Evolutionary conservation across 2,888 invertebrate genomes (phyloP).

Genomic region (Amiota communis): DNA sequence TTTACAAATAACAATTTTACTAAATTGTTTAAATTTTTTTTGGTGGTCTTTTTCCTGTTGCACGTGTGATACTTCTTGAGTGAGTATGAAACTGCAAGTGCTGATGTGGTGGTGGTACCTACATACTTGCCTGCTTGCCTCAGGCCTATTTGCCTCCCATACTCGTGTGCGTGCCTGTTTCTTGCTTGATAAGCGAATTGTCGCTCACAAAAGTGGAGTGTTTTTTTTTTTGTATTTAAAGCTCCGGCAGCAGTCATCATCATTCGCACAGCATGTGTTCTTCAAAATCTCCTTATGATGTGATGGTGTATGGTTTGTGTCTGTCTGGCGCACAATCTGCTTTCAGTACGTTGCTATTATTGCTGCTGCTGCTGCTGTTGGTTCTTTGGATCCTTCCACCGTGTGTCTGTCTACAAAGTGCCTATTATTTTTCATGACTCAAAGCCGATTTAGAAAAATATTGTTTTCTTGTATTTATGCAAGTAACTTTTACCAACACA

Average conservation of each 20-base stretch:
- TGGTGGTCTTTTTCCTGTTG: conserved; percentile 12
- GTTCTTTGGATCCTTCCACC: conserved; percentile 30
- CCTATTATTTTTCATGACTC: conserved; percentile 71
- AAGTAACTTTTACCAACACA: not conserved
- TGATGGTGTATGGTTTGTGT: conserved; percentile 53
- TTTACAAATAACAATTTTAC: not conserved
- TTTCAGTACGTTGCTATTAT: conserved; percentile 51
- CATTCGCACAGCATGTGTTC: conserved; percentile 71
- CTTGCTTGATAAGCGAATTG: conserved; percentile 52
- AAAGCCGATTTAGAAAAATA: conserved; percentile 73
- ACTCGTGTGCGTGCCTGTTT: conserved; percentile 53
- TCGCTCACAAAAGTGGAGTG: conserved; percentile 45
- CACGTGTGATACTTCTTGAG: not conserved
- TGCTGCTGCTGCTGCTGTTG: conserved; percentile 27
- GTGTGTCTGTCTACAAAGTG: conserved; percentile 31
- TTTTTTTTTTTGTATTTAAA: conserved; percentile 15
- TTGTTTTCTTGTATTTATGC: conserved; percentile 58
- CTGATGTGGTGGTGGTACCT: not conserved
- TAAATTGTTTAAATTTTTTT: not conserved
- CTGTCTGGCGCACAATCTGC: conserved; percentile 52
- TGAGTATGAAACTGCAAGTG: too few relatives aligned
- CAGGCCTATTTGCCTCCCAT: conserved; percentile 4
- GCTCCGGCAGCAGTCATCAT: conserved; percentile 44
- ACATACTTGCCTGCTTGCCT: conserved; percentile 26
- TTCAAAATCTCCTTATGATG: conserved; percentile 50